A percentile compares a stretch with the other conserved stretches of the same genome.
Evolutionary conservation across 2,888 invertebrate genomes (phyloP).

Genomic region (Gari tellinella): DNA sequence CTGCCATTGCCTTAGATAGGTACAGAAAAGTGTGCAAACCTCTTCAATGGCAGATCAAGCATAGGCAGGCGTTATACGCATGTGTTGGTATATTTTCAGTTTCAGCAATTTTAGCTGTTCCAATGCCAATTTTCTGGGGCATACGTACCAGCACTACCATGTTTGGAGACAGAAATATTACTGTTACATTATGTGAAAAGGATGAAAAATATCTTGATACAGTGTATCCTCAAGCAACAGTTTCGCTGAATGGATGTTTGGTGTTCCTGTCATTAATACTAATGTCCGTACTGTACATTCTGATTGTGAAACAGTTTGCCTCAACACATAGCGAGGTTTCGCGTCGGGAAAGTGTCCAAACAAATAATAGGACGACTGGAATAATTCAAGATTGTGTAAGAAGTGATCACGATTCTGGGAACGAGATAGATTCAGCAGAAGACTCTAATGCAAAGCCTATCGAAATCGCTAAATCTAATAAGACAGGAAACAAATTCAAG

Average conservation of each 20-base stretch:
- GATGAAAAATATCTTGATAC: conserved; percentile 13
- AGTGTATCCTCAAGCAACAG: conserved; percentile 3
- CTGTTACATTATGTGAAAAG: conserved; percentile 35
- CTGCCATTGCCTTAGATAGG: conserved; percentile 29
- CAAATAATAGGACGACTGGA: no score
- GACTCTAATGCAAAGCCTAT: no score
- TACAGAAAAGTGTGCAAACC: conserved; percentile 37
- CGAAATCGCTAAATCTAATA: no score
- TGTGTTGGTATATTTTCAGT: conserved; percentile 2
- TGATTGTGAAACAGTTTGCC: conserved; percentile 6
- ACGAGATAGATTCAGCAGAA: no score
- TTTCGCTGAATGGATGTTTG: neutral
- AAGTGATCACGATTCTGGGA: no score
- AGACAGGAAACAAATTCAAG: no score
- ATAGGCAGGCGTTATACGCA: neutral
- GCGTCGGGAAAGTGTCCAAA: no score
- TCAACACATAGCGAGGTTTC: neutral
- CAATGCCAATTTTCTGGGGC: conserved; percentile 30
- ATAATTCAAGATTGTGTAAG: no score
- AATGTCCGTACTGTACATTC: conserved; percentile 27
- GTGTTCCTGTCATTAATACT: neutral
- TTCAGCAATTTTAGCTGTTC: conserved; percentile 9
- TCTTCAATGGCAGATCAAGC: conserved; percentile 28
- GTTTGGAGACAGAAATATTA: conserved; percentile 3
- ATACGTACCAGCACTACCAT: neutral